Evolutionary conservation across 2,888 invertebrate genomes (phyloP).

Genomic region (Megamerina dolium): DNA sequence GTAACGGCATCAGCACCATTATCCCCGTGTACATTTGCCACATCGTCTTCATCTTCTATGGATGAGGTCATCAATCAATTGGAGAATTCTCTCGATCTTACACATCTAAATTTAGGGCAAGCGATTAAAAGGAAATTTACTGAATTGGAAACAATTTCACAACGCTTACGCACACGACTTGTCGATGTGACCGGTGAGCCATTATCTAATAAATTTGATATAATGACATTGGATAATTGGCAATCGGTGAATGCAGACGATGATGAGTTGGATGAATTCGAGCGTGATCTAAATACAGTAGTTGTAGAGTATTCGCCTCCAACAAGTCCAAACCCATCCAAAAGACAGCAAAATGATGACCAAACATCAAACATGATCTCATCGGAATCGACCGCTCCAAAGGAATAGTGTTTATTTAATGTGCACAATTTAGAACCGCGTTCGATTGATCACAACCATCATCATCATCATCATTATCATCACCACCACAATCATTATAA

Average conservation of each 20-base stretch:
- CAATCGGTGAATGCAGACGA: conserved; percentile 34
- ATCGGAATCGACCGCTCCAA: neutral
- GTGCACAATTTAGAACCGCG: neutral
- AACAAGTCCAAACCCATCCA: neutral
- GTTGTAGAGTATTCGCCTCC: neutral
- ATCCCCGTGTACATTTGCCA: neutral
- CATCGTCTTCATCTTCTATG: conserved; percentile 12
- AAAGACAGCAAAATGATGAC: no score
- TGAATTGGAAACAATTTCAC: conserved; percentile 60
- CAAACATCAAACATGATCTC: conserved; percentile 5
- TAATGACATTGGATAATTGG: conserved; percentile 31
- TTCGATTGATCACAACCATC: neutral
- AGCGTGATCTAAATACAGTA: conserved; percentile 50
- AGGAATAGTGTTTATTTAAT: neutral
- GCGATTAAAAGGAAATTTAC: conserved; percentile 57
- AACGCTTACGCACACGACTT: conserved; percentile 54
- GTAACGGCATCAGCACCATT: neutral
- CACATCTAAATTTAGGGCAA: conserved; percentile 46
- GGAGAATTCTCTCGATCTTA: conserved; percentile 37
- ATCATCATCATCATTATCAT: conserved; percentile 3
- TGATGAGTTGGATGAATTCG: conserved; percentile 54
- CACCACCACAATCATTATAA: neutral
- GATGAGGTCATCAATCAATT: conserved; percentile 39
- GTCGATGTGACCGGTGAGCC: conserved; percentile 56
- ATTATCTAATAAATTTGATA: conserved; percentile 51